Conservation (phyloP, 2,888 invertebrate species). For the Trisateles emortualis region DNA sequence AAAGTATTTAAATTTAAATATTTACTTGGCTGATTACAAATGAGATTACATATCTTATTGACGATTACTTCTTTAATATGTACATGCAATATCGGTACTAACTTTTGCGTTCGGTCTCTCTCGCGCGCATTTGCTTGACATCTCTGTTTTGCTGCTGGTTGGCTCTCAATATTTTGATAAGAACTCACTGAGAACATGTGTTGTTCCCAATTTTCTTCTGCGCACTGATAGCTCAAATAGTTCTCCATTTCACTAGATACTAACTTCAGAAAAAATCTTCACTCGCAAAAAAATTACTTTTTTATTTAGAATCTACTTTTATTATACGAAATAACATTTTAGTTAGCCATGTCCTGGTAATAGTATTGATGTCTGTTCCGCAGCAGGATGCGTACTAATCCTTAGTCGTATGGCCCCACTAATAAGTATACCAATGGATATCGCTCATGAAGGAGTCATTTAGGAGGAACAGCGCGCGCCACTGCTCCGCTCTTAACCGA, state of each 20-base stretch:
- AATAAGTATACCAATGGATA: constrained; percentile 78
- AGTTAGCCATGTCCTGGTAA: constrained; percentile 7
- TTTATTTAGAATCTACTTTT: too few species aligned
- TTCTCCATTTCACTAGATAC: constrained; percentile 62
- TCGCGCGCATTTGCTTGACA: constrained; percentile 94
- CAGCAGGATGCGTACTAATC: constrained; percentile 72
- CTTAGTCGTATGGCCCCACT: constrained; percentile 64
- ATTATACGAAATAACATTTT: too few species aligned
- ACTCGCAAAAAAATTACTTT: too few species aligned
- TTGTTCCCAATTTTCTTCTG: constrained; percentile 72
- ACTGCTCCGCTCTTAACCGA: constrained; percentile 80
- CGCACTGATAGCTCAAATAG: constrained; percentile 68
- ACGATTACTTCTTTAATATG: too few species aligned
- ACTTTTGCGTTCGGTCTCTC: constrained; percentile 94
- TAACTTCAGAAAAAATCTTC: not conserved
- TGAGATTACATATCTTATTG: not conserved
- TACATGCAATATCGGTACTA: constrained; percentile 63
- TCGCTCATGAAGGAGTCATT: constrained; percentile 84
- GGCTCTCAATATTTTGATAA: constrained; percentile 62
- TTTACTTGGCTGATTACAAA: not conserved
- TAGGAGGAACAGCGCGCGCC: constrained; percentile 85
- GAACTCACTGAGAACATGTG: constrained; percentile 58
- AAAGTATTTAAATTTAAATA: too few species aligned
- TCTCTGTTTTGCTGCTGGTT: constrained; percentile 87
- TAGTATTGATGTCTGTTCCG: constrained; percentile 35